Evolutionary conservation across 1,140 invertebrate genomes (phyloP).

Genomic region (Gryon sp.): DNA sequence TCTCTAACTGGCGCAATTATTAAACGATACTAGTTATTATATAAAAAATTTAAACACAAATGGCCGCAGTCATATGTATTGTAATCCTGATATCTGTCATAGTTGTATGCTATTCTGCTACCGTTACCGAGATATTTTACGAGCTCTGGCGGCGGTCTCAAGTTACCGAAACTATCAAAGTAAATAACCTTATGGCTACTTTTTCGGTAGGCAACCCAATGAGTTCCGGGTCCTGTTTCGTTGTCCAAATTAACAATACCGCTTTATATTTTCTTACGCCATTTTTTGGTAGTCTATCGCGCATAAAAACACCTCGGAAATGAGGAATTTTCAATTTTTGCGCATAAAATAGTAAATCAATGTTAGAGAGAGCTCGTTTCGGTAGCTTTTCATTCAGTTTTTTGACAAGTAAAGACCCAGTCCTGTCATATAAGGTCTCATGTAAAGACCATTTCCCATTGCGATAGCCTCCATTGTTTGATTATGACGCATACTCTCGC

Average conservation of each 20-base stretch:
- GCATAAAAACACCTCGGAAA: slow-evolving; percentile 67
- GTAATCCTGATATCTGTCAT: slow-evolving; percentile 53
- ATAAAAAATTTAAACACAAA: slow-evolving; percentile 61
- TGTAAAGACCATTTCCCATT: slow-evolving; percentile 66
- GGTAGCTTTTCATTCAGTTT: slow-evolving; percentile 55
- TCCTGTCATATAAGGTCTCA: slow-evolving; percentile 70
- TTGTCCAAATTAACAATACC: slow-evolving; percentile 69
- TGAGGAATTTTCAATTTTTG: slow-evolving; percentile 62
- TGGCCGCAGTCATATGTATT: slow-evolving; percentile 55
- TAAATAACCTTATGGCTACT: slow-evolving; percentile 55
- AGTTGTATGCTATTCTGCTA: slow-evolving; percentile 53
- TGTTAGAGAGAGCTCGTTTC: slow-evolving; percentile 56
- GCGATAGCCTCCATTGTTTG: slow-evolving; percentile 65
- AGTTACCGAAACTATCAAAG: slow-evolving; percentile 68
- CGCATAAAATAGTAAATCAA: slow-evolving; percentile 57
- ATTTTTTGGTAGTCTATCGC: slow-evolving; percentile 55
- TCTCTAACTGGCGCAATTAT: not conserved
- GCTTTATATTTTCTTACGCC: slow-evolving; percentile 59
- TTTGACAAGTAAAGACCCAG: slow-evolving; percentile 44
- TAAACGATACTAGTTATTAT: slow-evolving; percentile 8
- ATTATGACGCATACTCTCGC: too few relatives aligned
- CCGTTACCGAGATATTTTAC: slow-evolving; percentile 56
- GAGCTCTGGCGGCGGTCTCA: slow-evolving; percentile 59
- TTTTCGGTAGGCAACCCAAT: slow-evolving; percentile 70
- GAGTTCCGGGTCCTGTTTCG: slow-evolving; percentile 56